These are phyloP conservation scores for Onychostoma macrolepis DNA, from an alignment of 2,113 vertebrate species.

Conservation along the genomic window DNA sequence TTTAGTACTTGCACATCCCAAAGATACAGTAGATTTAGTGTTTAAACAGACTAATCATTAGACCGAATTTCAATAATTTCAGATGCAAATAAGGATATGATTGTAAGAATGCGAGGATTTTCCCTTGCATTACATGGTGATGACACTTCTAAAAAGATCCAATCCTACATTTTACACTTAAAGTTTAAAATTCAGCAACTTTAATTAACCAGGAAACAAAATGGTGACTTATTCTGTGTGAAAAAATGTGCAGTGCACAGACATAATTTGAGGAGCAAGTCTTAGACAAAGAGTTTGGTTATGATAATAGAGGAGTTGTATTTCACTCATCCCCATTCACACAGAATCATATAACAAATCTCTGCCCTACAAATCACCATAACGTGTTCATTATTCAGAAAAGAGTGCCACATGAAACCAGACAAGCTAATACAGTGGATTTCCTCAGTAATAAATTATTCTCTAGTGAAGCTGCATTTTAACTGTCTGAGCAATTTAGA, in stretches of 20 bases:
- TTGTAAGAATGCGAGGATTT: not conserved
- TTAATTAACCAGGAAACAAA: not conserved
- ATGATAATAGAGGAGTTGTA: slow-evolving; percentile 15
- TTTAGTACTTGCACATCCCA: not conserved
- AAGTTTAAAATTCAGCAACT: not conserved
- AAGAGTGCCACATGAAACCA: not conserved
- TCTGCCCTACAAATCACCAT: not conserved
- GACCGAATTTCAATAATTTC: not conserved
- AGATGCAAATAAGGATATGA: not conserved
- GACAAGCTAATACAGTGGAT: not conserved
- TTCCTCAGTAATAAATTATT: not conserved
- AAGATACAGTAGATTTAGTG: not conserved
- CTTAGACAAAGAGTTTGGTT: not conserved
- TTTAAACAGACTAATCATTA: not conserved
- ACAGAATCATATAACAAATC: slow-evolving; percentile 11
- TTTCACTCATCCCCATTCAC: slow-evolving; percentile 37
- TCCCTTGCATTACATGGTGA: not conserved
- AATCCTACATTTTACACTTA: not conserved
- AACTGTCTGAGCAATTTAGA: not conserved
- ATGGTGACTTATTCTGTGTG: not conserved
- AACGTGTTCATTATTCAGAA: not conserved
- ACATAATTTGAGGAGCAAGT: not conserved
- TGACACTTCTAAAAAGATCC: not conserved
- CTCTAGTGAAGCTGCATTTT: not conserved
- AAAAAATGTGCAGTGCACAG: not conserved